Conservation (phyloP, 2,888 invertebrate genomes). For the Terebella lapidaria region DNA sequence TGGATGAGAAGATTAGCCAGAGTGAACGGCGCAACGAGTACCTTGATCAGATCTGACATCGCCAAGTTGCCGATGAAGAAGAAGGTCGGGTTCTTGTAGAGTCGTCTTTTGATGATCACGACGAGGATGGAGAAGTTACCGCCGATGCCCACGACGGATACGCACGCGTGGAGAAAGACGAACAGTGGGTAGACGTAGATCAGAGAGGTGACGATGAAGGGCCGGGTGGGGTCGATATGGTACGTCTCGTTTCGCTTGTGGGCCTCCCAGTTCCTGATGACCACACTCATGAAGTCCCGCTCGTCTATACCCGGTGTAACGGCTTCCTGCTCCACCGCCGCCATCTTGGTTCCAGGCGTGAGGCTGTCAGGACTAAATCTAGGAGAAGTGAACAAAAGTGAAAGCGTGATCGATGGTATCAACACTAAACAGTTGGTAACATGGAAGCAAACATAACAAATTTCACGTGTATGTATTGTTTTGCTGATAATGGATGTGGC, state of each 20-base stretch:
- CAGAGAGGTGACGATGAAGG: slow-evolving; percentile 61
- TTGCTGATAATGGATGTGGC: no score
- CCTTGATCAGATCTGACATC: slow-evolving; percentile 65
- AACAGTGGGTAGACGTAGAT: slow-evolving; percentile 61
- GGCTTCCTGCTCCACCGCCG: no score
- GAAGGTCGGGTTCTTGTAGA: slow-evolving; percentile 64
- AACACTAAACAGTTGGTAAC: no score
- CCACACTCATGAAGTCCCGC: not conserved
- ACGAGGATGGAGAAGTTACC: slow-evolving; percentile 62
- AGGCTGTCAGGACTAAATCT: no score
- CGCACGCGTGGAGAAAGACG: slow-evolving; percentile 61
- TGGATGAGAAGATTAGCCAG: slow-evolving; percentile 65
- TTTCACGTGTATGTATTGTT: no score
- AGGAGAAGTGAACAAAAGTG: no score
- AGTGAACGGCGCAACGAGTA: slow-evolving; percentile 67
- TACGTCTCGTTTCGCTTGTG: not conserved
- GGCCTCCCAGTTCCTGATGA: not conserved
- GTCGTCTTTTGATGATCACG: slow-evolving; percentile 52
- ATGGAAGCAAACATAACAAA: no score
- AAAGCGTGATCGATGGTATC: no score
- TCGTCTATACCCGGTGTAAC: no score
- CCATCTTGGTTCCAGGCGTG: no score
- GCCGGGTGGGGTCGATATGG: slow-evolving; percentile 31
- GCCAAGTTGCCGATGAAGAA: slow-evolving; percentile 66
- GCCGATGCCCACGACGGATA: slow-evolving; percentile 57